Evolutionary conservation across 2,113 vertebrate genomes (phyloP), one percentile per base, ranked within the genome.

Genomic region (Anhinga rufa): DNA sequence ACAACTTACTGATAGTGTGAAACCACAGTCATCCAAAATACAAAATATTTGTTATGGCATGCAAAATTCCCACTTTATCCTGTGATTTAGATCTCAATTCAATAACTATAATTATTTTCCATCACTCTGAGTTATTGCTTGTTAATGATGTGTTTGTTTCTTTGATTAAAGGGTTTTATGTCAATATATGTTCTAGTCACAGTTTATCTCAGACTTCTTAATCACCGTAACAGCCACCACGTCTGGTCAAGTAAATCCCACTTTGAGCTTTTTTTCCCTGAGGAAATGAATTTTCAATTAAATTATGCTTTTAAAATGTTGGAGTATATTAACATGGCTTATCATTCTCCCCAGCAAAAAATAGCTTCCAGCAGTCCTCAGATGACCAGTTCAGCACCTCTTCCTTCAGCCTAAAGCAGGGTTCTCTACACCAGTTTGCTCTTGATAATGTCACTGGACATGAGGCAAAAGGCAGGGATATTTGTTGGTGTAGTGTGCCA

Each of bases 191-290:
- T 93, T 85, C 38, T 44, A 74, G 70, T 79, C 36, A 75, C 51
- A 82, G 17, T 91, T 86, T 80, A 77, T 85, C 84, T 87, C 62
- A 28, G 81, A 16, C 26, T 62, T 82, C 34, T 69, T 90, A 87
- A 91, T 90, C 52, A 29, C 34, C 9, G 4, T 57, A 87, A 82
- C 24, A 66, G 66, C 36, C 44, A 95, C 86, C 61, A 70, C 55
- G 64, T 91, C 74, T 77, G 70, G 70, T 92, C 92, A 96, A 95
- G 54, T 90, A 97, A 97, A 95, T 62, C 28, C 65, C n/a, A 28
- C 87, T 83, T n/a, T 82, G 65, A 89, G 72, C 22, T 34, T 77
- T 74, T 72, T 78, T 57, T 1, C 4, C 54, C 17, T 3, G 7
- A 65, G n/a, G 86, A 18, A 82, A 95, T 82, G 20, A 4, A 28